phyloP scores from a whole-genome alignment of 2,888 invertebrate species.

The Neocrepidodera transversa region DNA sequence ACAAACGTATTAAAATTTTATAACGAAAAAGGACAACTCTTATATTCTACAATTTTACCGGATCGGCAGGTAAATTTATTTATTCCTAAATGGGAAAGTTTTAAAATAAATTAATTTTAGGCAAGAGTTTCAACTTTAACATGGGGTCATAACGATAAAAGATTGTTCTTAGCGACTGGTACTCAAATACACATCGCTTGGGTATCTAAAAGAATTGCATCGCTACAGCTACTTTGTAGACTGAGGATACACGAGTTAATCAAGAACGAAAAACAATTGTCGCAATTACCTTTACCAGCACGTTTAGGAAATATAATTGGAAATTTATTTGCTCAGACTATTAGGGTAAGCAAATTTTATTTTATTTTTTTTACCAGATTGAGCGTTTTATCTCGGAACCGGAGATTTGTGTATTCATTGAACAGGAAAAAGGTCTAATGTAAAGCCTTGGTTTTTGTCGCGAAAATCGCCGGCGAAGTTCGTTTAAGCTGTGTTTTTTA shows the following conservation, averaged over 20 bases:
- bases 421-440: too few relatives aligned
- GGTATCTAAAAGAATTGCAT: constrained; percentile 89
- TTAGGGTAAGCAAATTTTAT: constrained; percentile 73
- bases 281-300: constrained; percentile 84
- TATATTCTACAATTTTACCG: constrained; percentile 82
- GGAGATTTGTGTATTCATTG: too few relatives aligned
- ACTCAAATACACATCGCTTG: constrained; percentile 92
- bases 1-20: constrained; percentile 91
- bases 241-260: constrained; percentile 80
- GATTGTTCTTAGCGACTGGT: constrained; percentile 93
- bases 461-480: too few relatives aligned
- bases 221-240: constrained; percentile 88
- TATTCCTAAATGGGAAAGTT: background rate
- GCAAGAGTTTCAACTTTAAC: constrained; percentile 90
- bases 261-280: constrained; percentile 75
- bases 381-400: too few relatives aligned
- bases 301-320: constrained; percentile 84
- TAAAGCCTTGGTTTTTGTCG: too few relatives aligned
- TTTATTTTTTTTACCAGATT: too few relatives aligned
- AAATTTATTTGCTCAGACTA: constrained; percentile 91
- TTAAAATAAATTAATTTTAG: constrained; percentile 57
- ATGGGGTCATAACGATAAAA: constrained; percentile 97
- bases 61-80: constrained; percentile 61
- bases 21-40: constrained; percentile 81
- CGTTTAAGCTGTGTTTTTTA: too few relatives aligned